Base-by-base conservation (phyloP, 1,140 invertebrate genomes). In the Steinernema feltiae region DNA sequence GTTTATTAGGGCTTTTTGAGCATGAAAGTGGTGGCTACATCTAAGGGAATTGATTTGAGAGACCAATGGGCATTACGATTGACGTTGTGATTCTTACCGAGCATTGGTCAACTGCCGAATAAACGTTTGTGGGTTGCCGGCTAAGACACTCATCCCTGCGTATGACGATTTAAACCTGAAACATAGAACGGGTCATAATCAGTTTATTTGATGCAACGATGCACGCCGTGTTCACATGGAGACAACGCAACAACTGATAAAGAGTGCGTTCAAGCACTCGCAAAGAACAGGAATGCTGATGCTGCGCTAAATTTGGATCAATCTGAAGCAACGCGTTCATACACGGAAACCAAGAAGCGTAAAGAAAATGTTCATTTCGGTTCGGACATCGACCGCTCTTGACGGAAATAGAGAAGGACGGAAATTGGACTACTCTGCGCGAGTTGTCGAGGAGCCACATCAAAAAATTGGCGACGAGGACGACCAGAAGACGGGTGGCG, bases 211-310 rank as follows among this genome's bases (percentile, higher is more conserved):
- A n/a, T 46, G 12, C 24, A 12, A n/a, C n/a, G n/a, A n/a, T n/a
- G 53, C 53, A 63, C 53, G 53, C 53, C 7, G 15, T 15, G 24
- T 63, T 63, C 53, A 63, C 53, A 21, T 63, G 53, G 24, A 63
- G n/a, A n/a, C n/a, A n/a, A 27, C 24, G 53, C 12, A 63, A n/a
- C 53, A 63, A 63, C 53, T 63, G 53, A 63, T 63, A 63, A 63
- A 63, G 7, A 3, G 15, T 3, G 7, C 7, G 7, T 15, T 63
- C 53, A 63, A 21, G 3, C 12, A 63, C 24, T 3, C 12, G 53
- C 7, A 63, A 63, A 17, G 53, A 3, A n/a, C 41, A 46, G 7
- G 41, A 63, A 63, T 27, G 53, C 53, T 12, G 24, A 63, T 3
- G 24, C 2, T 63, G 24, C 7, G 24, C 53, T 7, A 27, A 27